A percentile compares a stretch with the other conserved stretches of the same genome.
Conservation (phyloP, 2,888 invertebrate genomes). For the Eupithecia tripunctaria region DNA sequence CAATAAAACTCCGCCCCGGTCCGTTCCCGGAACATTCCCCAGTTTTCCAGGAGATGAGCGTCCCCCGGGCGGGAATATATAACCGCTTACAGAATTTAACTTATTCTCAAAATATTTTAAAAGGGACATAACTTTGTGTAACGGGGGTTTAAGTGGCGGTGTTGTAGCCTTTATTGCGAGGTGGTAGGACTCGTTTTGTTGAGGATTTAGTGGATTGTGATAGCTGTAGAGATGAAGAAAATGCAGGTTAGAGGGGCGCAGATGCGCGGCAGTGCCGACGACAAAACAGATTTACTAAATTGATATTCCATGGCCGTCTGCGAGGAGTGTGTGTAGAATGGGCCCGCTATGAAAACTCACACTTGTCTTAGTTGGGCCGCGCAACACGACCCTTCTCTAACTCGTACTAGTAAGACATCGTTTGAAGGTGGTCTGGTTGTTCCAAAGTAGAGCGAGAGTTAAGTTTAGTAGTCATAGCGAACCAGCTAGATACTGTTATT, state of each 20-base stretch:
- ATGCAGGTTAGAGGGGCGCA: conserved; percentile 45
- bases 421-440: background rate
- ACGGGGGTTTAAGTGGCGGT: conserved; percentile 22
- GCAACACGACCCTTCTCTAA: background rate
- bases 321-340: background rate
- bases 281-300: conserved; percentile 31
- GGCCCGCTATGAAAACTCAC: background rate
- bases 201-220: conserved; percentile 29
- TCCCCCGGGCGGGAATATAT: conserved; percentile 34
- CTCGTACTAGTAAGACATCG: background rate
- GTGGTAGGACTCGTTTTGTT: conserved; percentile 30
- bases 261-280: conserved; percentile 37
- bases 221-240: conserved; percentile 39
- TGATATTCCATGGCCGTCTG: conserved; percentile 5
- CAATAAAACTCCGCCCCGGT: conserved; percentile 26
- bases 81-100: conserved; percentile 42
- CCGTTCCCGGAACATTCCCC: conserved; percentile 10
- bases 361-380: background rate
- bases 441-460: background rate
- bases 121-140: conserved; percentile 39
- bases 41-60: conserved; percentile 21
- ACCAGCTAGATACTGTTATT: background rate
- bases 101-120: conserved; percentile 45
- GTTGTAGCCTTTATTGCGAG: conserved; percentile 25
- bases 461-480: background rate